Conservation (phyloP, 2,113 vertebrate species). For the Phalacrocorax brasilianus region DNA sequence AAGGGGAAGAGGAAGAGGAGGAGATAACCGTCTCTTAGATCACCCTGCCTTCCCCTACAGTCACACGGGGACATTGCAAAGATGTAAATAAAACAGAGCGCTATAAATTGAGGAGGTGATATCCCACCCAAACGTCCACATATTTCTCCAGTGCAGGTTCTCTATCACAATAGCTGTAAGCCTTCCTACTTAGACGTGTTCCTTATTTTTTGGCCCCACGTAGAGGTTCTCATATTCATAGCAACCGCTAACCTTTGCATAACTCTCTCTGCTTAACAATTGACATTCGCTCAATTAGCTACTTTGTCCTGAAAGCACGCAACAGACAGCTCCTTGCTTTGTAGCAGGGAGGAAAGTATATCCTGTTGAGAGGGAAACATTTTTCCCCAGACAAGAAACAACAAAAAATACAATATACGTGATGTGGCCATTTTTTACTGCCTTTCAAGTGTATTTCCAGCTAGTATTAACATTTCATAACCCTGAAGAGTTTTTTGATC, state of each 20-base stretch:
- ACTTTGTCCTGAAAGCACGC: neutral
- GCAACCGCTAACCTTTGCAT: neutral
- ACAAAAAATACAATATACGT: neutral
- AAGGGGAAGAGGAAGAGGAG: conserved; percentile 84
- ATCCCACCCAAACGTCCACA: neutral
- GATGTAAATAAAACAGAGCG: conserved; percentile 54
- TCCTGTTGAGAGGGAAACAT: neutral
- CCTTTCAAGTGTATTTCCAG: neutral
- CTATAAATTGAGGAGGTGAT: conserved; percentile 71
- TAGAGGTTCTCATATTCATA: neutral
- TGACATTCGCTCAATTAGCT: neutral
- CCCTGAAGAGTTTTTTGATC: neutral
- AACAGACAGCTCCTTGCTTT: neutral
- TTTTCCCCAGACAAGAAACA: neutral
- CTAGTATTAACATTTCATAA: neutral
- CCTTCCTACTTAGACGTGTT: neutral
- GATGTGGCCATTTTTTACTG: neutral
- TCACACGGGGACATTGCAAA: conserved; percentile 31
- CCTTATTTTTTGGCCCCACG: neutral
- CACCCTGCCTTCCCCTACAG: neutral
- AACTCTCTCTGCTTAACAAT: neutral
- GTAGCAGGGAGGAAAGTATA: neutral
- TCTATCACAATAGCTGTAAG: neutral
- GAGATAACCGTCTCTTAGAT: conserved; percentile 92
- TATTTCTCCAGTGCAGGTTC: neutral